phyloP scores from a whole-genome alignment of 2,797 vertebrate genomes.

The Lepilemur ruficaudatus region DNA sequence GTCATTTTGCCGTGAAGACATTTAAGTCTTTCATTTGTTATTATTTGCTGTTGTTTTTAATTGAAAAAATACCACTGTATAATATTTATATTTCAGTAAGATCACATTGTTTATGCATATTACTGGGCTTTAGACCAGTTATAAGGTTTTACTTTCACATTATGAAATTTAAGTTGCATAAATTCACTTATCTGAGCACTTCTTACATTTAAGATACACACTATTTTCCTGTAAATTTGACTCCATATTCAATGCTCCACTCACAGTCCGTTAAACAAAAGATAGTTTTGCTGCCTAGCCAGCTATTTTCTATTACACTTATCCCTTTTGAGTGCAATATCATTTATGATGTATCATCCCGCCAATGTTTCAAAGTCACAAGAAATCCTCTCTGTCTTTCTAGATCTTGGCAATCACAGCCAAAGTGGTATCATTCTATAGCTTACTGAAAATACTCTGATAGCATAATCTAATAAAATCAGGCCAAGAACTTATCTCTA shows the following conservation, averaged over 20 bases:
- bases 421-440: not conserved
- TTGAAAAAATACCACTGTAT: not conserved
- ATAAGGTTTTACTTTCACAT: not conserved
- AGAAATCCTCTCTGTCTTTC: not conserved
- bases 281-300: not conserved
- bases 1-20: not conserved
- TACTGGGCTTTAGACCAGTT: not conserved
- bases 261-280: not conserved
- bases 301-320: not conserved
- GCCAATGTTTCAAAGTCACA: not conserved
- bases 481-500: not conserved
- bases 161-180: slow-evolving; percentile 3
- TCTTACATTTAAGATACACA: not conserved
- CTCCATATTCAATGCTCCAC: not conserved
- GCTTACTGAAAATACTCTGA: not conserved
- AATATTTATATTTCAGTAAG: not conserved
- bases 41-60: not conserved
- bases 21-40: not conserved
- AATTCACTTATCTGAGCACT: not conserved
- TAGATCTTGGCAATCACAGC: not conserved
- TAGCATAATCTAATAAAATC: not conserved
- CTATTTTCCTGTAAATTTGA: not conserved
- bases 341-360: not conserved
- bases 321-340: not conserved
- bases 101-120: not conserved